Evolutionary conservation across 2,888 invertebrate genomes (phyloP).

Genomic region (Phalangium opilio): DNA sequence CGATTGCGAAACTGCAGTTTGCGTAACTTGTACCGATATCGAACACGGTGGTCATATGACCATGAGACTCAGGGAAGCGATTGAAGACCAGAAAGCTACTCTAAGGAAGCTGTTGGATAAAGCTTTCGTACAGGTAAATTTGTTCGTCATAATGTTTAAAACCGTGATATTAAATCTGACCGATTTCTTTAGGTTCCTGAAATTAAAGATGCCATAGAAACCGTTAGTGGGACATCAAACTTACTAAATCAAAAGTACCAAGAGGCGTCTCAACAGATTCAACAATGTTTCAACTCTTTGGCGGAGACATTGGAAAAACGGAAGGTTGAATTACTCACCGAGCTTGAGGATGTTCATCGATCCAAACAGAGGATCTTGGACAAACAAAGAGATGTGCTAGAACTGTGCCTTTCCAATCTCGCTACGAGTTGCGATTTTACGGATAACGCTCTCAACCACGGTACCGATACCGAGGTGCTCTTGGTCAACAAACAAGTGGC

Average conservation of each 20-base stretch:
- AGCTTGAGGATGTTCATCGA: conserved; percentile 27
- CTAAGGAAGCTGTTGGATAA: conserved; percentile 27
- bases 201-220: conserved; percentile 27
- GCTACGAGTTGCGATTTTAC: conserved; percentile 35
- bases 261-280: conserved; percentile 26
- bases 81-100: conserved; percentile 30
- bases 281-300: conserved; percentile 29
- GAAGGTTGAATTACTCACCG: conserved; percentile 26
- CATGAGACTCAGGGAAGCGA: conserved; percentile 32
- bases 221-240: conserved; percentile 25
- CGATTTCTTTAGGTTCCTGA: conserved; percentile 25
- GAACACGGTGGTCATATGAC: conserved; percentile 35
- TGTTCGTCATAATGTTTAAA: no score
- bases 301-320: conserved; percentile 27
- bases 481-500: conserved; percentile 34
- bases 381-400: conserved; percentile 29
- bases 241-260: conserved; percentile 23
- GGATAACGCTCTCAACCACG: conserved; percentile 34
- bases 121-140: conserved; percentile 24
- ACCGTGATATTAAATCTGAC: no score
- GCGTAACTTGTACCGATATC: conserved; percentile 35
- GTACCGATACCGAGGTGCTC: conserved; percentile 35
- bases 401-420: conserved; percentile 31
- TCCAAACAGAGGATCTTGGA: conserved; percentile 29
- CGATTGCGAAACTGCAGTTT: conserved; percentile 38